Conservation (phyloP, 2,797 vertebrate genomes). For the Halcyon smyrnensis region DNA sequence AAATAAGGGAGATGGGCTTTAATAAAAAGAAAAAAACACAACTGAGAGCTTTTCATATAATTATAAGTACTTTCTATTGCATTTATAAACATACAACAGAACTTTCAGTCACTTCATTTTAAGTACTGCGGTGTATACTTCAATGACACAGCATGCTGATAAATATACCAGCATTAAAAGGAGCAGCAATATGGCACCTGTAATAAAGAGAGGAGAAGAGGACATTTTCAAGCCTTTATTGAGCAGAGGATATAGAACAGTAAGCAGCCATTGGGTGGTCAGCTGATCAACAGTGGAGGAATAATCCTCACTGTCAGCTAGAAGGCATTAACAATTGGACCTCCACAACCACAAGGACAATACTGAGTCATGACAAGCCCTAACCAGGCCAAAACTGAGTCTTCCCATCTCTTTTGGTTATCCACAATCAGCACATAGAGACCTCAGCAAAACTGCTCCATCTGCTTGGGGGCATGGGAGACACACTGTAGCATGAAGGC, state of each 20-base stretch:
- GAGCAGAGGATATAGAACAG: neutral
- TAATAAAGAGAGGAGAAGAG: neutral
- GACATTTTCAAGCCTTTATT: neutral
- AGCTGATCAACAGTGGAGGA: neutral
- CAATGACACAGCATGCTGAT: neutral
- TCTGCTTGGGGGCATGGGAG: neutral
- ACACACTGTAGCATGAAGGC: neutral
- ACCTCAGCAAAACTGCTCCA: neutral
- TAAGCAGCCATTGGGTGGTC: neutral
- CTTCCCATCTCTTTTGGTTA: neutral
- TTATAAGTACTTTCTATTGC: conserved; percentile 54
- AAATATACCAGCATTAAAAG: conserved; percentile 14
- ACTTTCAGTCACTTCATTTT: conserved; percentile 21
- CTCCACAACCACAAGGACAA: neutral
- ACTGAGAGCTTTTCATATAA: conserved; percentile 35
- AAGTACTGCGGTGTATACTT: neutral
- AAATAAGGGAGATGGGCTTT: neutral
- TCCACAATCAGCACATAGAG: neutral
- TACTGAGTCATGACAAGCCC: neutral
- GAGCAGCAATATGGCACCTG: neutral
- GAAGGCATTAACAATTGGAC: neutral
- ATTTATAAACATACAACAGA: conserved; percentile 37
- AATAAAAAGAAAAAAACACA: neutral
- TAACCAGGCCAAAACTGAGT: neutral
- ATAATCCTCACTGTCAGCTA: neutral